Evolutionary conservation across 2,797 vertebrate species (phyloP).

Genomic region (Tympanoctomys barrerae): DNA sequence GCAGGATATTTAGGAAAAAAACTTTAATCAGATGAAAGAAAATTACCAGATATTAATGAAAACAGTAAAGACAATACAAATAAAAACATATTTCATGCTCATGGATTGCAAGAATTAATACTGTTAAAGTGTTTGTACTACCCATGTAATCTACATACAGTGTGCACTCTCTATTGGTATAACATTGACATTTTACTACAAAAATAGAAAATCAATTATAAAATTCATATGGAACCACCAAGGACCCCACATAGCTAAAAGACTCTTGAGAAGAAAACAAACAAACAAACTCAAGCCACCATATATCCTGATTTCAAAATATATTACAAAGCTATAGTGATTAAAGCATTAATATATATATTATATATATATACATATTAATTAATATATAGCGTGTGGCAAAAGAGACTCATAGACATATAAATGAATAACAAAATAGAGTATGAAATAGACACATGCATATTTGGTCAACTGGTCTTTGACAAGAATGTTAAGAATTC

Average conservation of each 20-base stretch:
- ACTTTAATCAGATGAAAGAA: neutral
- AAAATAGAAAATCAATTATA: neutral
- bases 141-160: neutral
- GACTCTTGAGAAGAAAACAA: neutral
- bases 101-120: neutral
- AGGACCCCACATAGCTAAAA: neutral
- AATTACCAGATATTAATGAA: neutral
- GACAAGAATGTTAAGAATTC: neutral
- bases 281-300: neutral
- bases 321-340: neutral
- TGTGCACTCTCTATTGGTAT: neutral
- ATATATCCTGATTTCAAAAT: neutral
- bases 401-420: neutral
- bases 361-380: too few relatives aligned
- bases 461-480: neutral
- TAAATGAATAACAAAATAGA: neutral
- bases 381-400: too few relatives aligned
- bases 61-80: neutral
- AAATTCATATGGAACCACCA: too few relatives aligned
- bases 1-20: neutral
- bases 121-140: neutral
- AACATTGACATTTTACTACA: neutral
- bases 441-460: neutral
- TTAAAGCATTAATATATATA: neutral
- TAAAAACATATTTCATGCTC: neutral